Conservation (phyloP, 2,797 vertebrate genomes). For the Pangasius mekongensis region DNA sequence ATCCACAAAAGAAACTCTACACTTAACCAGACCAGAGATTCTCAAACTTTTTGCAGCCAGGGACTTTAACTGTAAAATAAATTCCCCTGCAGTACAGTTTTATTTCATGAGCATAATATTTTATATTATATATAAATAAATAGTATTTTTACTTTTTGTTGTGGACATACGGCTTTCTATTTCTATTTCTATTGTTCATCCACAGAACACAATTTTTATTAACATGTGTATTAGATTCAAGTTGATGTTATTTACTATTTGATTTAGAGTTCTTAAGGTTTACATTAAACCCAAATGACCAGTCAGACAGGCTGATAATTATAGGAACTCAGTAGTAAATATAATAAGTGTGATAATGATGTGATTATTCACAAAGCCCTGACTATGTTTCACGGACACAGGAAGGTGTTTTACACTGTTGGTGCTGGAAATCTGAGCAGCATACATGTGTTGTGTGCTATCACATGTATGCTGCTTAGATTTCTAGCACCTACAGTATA, state of each 20-base stretch:
- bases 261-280: background rate
- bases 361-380: background rate
- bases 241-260: background rate
- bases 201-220: background rate
- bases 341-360: background rate
- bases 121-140: background rate
- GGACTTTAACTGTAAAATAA: background rate
- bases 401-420: background rate
- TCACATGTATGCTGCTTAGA: background rate
- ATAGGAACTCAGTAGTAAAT: background rate
- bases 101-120: background rate
- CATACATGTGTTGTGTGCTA: background rate
- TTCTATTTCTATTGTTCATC: background rate
- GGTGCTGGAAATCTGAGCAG: background rate
- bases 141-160: background rate
- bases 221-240: background rate
- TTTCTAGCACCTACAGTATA: too few species aligned
- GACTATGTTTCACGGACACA: background rate
- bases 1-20: background rate
- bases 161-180: background rate
- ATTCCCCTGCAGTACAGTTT: background rate
- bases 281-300: background rate
- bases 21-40: background rate
- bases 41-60: background rate
- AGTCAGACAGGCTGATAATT: background rate